Conservation (phyloP, 2,888 invertebrate genomes). For the Hesperia comma region DNA sequence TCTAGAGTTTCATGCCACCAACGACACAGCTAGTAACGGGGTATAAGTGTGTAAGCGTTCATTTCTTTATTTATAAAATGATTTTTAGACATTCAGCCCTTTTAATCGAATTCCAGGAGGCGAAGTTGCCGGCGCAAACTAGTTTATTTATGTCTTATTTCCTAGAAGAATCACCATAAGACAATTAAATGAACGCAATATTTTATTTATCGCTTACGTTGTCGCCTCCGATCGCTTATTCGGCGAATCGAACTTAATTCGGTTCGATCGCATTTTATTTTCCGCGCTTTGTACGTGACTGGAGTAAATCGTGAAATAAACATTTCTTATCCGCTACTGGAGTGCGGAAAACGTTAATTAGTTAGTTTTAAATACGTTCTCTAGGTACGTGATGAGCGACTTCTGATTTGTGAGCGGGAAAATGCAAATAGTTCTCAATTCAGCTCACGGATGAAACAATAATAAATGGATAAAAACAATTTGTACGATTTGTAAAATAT, state of each 20-base stretch:
- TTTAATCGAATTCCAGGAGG: too few species aligned
- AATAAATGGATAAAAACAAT: too few species aligned
- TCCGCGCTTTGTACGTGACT: constrained; percentile 17
- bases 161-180: background rate
- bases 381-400: background rate
- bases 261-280: constrained; percentile 22
- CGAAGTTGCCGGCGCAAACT: too few species aligned
- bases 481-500: too few species aligned
- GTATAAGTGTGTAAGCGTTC: too few species aligned
- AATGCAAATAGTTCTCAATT: too few species aligned
- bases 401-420: background rate
- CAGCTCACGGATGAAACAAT: too few species aligned
- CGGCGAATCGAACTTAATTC: constrained; percentile 15
- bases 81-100: too few species aligned
- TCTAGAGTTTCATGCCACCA: too few species aligned
- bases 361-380: constrained; percentile 4
- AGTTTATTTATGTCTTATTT: background rate
- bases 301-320: constrained; percentile 20
- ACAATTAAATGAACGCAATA: background rate
- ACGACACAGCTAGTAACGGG: too few species aligned
- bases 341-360: constrained; percentile 19
- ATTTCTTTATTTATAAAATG: too few species aligned
- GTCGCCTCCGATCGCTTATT: constrained; percentile 5
- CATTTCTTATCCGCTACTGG: constrained; percentile 1
- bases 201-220: background rate